Evolutionary conservation across 2,797 vertebrate genomes (phyloP), one percentile per base, ranked within the genome.

Genomic region (Enteromius mattozi): DNA sequence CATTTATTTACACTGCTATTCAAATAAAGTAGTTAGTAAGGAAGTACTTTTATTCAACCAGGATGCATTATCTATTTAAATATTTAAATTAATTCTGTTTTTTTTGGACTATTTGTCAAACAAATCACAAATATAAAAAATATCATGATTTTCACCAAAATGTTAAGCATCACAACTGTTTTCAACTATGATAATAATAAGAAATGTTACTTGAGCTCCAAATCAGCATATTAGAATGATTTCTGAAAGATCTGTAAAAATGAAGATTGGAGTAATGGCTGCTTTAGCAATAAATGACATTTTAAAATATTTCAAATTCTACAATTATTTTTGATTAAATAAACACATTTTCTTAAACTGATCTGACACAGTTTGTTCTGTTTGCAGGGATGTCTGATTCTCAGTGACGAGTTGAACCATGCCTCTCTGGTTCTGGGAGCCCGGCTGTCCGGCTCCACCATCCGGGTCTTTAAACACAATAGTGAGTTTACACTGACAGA

Each of bases 341-440:
- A 33, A 51, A 74, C 6, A 16, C 45, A 14, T 54, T 75, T 75
- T 14, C 47, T n/a, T n/a, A 51, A 56, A 66, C 35, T 80, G 19
- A 40, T 30, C 37, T 84, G 75, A 86, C 59, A 9, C 14, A 1
- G 19, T 30, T 74, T 40, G 51, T 45, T 88, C 66, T 92, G 69
- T 90, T 76, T 88, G 87, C 93, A 98, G 98, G 97, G 97, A 86
- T 98, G 97, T 91, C 95, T 99, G 88, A 98, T 99, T 92, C 93
- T 99, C 91, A 99, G 98, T 84, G 98, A 99, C 89, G 97, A 99
- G 85, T 89, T 98, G 89, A 99, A 98, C 94, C 98, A 99, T 85
- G 92, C 95, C 75, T 99, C 98, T 84, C 92, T 99, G 17, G 92
- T 99, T 47, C 95, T 99, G 49, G 98, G 98, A 84, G 96, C 97